A percentile compares a stretch with the other conserved stretches of the same genome.
Evolutionary conservation across 1,140 invertebrate genomes (phyloP).

Genomic region (Platorchestia sp.): DNA sequence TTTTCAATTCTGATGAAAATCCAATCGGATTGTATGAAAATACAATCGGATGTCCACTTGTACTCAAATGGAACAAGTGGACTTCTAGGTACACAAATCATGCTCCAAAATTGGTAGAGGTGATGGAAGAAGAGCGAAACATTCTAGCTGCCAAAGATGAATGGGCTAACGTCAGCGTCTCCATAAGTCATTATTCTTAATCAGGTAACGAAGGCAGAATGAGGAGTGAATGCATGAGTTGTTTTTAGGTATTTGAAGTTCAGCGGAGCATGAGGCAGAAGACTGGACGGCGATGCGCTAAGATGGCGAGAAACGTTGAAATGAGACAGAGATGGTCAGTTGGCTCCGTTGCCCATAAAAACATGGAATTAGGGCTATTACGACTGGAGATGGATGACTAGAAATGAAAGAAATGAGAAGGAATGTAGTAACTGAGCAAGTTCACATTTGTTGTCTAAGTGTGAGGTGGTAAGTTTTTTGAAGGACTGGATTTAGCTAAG

Average conservation of each 20-base stretch:
- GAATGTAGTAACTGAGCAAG: neutral
- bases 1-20: neutral
- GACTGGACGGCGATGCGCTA: neutral
- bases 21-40: too few species aligned
- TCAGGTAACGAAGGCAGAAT: conserved; percentile 39
- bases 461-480: too few species aligned
- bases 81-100: neutral
- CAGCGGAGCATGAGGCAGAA: neutral
- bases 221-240: conserved; percentile 46
- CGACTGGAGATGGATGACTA: neutral
- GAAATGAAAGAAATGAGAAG: neutral
- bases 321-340: conserved; percentile 20
- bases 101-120: neutral
- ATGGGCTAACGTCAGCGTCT: neutral
- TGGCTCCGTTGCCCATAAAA: neutral
- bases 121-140: neutral
- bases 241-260: conserved; percentile 50
- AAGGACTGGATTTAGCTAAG: too few species aligned
- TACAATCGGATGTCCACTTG: neutral
- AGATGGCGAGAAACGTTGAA: conserved; percentile 16
- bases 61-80: neutral
- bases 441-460: neutral
- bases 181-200: conserved; percentile 52
- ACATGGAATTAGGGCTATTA: neutral
- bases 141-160: neutral